A percentile compares a stretch with the other conserved stretches of the same genome.
These are phyloP conservation scores for Eulemur rubriventer DNA, from an alignment of 2,797 vertebrate genomes.

Conservation along the genomic window DNA sequence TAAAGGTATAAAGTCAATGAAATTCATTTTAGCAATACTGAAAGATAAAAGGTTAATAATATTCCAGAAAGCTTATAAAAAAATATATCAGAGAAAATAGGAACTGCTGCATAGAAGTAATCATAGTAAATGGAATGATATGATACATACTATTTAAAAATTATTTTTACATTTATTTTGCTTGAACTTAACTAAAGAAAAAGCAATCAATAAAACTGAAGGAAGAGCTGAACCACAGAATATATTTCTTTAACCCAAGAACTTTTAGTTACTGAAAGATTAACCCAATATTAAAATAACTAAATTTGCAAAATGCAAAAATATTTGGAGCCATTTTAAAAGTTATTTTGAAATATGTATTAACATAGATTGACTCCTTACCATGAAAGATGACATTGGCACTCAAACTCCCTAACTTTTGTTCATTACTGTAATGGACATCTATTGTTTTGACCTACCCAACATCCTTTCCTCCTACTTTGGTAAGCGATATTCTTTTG, in stretches of 20 bases:
- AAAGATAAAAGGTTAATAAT: not conserved
- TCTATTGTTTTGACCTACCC: not conserved
- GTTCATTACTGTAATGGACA: not conserved
- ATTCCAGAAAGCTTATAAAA: not conserved
- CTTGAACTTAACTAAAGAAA: not conserved
- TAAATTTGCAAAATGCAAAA: not conserved
- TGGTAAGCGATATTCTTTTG: not conserved
- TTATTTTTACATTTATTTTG: not conserved
- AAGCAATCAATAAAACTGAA: not conserved
- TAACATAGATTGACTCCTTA: not conserved
- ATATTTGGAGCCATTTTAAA: not conserved
- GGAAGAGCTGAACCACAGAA: not conserved
- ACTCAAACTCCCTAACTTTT: not conserved
- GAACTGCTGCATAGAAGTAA: not conserved
- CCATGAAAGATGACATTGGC: not conserved
- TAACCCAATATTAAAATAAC: not conserved
- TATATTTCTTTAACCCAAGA: not conserved
- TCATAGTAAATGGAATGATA: not conserved
- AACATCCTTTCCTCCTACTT: not conserved
- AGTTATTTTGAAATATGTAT: not conserved
- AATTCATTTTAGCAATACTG: not conserved
- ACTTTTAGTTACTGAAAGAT: not conserved
- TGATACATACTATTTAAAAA: not conserved
- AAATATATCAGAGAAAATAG: not conserved
- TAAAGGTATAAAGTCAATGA: not conserved